Conservation (phyloP, 2,888 invertebrate species). For the Erebia aethiops region DNA sequence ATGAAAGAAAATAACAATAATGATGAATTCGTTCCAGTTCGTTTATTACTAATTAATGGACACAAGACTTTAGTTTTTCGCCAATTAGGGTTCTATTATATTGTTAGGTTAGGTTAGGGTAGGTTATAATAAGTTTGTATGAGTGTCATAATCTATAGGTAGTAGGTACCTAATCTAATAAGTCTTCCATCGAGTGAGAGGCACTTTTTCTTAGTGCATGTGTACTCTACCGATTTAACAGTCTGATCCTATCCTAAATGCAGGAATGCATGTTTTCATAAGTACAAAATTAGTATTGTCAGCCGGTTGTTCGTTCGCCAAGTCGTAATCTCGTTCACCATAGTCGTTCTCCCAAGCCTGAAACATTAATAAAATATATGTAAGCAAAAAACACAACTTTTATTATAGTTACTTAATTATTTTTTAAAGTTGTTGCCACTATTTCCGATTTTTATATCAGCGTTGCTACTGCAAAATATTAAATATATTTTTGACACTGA, state of each 20-base stretch:
- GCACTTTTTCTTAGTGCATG: not conserved
- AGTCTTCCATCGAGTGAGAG: too few relatives aligned
- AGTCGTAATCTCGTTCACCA: slow-evolving; percentile 42
- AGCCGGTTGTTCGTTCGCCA: not conserved
- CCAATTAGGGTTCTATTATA: too few relatives aligned
- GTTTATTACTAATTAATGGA: too few relatives aligned
- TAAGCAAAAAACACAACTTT: not conserved
- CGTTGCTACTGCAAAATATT: not conserved
- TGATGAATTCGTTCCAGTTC: too few relatives aligned
- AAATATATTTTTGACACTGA: not conserved
- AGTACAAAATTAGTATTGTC: not conserved
- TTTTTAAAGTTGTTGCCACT: slow-evolving; percentile 2
- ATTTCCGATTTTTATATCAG: not conserved
- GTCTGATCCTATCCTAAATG: slow-evolving; percentile 1
- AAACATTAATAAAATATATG: slow-evolving; percentile 30
- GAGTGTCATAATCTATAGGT: too few relatives aligned
- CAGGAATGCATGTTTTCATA: slow-evolving; percentile 6
- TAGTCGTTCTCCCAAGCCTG: slow-evolving; percentile 49
- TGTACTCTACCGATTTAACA: not conserved
- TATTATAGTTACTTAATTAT: not conserved
- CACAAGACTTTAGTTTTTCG: too few relatives aligned
- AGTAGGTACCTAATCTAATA: too few relatives aligned
- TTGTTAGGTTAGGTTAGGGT: too few relatives aligned
- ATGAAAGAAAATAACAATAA: not conserved
- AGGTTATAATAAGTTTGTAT: too few relatives aligned